Evolutionary conservation across 2,888 invertebrate species (phyloP).

Genomic region (Lissocephala sabroskyi): DNA sequence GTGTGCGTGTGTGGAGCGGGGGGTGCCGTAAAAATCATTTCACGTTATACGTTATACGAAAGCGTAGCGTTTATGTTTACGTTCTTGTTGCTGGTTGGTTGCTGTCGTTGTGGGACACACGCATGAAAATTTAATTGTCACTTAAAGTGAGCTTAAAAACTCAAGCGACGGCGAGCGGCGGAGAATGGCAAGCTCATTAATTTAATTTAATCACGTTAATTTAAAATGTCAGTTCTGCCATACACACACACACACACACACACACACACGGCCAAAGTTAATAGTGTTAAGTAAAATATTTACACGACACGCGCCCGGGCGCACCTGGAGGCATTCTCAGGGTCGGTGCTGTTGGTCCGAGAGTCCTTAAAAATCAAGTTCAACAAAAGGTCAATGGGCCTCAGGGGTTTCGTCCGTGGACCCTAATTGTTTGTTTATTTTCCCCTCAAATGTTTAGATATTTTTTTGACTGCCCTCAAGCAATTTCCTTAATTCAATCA

Average conservation of each 20-base stretch:
- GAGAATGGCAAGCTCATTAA: constrained; percentile 52
- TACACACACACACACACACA: constrained; percentile 9
- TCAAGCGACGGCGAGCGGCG: background rate
- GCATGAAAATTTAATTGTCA: constrained; percentile 60
- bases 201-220: constrained; percentile 58
- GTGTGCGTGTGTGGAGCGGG: constrained; percentile 30
- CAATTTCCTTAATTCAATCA: too few relatives aligned
- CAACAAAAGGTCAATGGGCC: background rate
- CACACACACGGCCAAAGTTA: constrained; percentile 35
- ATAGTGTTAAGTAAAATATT: constrained; percentile 61
- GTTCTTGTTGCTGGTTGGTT: constrained; percentile 30
- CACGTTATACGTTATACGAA: constrained; percentile 54
- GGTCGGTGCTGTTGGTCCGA: background rate
- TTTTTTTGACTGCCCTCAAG: too few relatives aligned
- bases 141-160: constrained; percentile 58
- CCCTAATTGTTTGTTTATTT: too few relatives aligned
- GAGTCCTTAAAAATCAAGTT: background rate
- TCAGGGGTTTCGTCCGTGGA: constrained; percentile 1
- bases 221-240: constrained; percentile 36
- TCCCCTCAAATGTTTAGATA: background rate
- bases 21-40: constrained; percentile 55
- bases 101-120: constrained; percentile 26
- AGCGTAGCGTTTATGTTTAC: constrained; percentile 57
- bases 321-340: constrained; percentile 33
- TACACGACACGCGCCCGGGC: constrained; percentile 49